A percentile compares a stretch with the other conserved stretches of the same genome.
Conservation (phyloP, 2,113 vertebrate genomes). For the Callocephalon fimbriatum region DNA sequence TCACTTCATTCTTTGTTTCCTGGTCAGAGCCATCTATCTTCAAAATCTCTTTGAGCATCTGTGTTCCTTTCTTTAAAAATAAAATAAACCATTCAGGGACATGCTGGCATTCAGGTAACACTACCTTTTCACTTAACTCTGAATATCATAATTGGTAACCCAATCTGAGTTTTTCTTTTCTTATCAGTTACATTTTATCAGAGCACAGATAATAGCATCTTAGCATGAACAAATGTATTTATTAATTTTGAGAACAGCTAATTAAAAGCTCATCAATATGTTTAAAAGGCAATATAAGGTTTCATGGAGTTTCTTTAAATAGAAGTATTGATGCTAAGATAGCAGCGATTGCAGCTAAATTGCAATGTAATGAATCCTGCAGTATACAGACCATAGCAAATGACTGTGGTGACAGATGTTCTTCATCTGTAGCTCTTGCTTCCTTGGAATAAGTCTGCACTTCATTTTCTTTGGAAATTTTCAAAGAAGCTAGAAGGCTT, state of each 20-base stretch:
- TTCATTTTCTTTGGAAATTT: slow-evolving; percentile 83
- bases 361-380: not conserved
- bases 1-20: slow-evolving; percentile 73
- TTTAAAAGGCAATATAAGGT: not conserved
- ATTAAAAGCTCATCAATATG: not conserved
- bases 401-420: slow-evolving; percentile 92
- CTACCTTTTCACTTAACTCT: not conserved
- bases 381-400: slow-evolving; percentile 90
- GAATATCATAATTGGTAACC: not conserved
- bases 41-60: slow-evolving; percentile 96
- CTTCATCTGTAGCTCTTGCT: slow-evolving; percentile 71
- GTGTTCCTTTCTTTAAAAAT: slow-evolving; percentile 89
- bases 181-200: not conserved
- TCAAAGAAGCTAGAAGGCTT: slow-evolving; percentile 88
- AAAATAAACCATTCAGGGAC: not conserved
- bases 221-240: not conserved
- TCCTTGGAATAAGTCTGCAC: slow-evolving; percentile 62
- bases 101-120: not conserved
- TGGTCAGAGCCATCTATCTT: slow-evolving; percentile 89
- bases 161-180: not conserved
- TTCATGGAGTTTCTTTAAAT: not conserved
- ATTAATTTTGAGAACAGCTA: not conserved
- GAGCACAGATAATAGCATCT: not conserved
- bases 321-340: not conserved
- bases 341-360: not conserved